Evolutionary conservation across 2,888 invertebrate genomes (phyloP).

Genomic region (Eubasilissa splendida): DNA sequence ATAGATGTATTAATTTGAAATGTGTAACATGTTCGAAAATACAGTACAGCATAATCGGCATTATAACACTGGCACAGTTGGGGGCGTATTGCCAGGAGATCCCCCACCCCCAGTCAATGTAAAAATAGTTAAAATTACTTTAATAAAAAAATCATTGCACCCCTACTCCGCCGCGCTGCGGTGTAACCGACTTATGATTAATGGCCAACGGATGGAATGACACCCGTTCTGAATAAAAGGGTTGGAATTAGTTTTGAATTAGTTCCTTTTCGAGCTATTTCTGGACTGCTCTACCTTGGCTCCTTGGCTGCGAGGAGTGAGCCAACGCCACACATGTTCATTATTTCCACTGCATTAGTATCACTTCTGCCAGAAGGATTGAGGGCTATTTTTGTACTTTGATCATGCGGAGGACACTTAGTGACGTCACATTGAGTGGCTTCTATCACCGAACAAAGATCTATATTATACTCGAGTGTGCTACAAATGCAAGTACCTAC

Average conservation of each 20-base stretch:
- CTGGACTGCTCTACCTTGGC: conserved; percentile 1
- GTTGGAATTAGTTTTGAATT: conserved; percentile 40
- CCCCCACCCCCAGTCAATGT: neutral
- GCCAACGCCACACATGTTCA: conserved; percentile 22
- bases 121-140: neutral
- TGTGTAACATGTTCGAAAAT: too few species aligned
- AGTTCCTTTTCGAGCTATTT: conserved; percentile 20
- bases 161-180: neutral
- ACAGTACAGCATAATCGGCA: too few species aligned
- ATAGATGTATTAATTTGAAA: too few species aligned
- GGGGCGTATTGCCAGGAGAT: too few species aligned
- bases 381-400: conserved; percentile 7
- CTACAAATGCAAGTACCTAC: too few species aligned
- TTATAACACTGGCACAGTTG: too few species aligned
- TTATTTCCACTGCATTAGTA: conserved; percentile 2
- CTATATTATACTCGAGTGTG: too few species aligned
- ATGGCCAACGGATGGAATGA: conserved; percentile 41
- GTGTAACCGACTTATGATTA: conserved; percentile 42
- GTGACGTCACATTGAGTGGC: neutral
- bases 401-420: conserved; percentile 4
- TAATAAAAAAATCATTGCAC: neutral
- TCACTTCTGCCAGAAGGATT: conserved; percentile 12
- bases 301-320: neutral
- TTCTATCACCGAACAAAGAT: neutral
- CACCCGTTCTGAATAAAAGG: conserved; percentile 20